A percentile compares a stretch with the other conserved stretches of the same genome.
Evolutionary conservation across 2,888 invertebrate species (phyloP).

Genomic region (Mesochorus sp.): DNA sequence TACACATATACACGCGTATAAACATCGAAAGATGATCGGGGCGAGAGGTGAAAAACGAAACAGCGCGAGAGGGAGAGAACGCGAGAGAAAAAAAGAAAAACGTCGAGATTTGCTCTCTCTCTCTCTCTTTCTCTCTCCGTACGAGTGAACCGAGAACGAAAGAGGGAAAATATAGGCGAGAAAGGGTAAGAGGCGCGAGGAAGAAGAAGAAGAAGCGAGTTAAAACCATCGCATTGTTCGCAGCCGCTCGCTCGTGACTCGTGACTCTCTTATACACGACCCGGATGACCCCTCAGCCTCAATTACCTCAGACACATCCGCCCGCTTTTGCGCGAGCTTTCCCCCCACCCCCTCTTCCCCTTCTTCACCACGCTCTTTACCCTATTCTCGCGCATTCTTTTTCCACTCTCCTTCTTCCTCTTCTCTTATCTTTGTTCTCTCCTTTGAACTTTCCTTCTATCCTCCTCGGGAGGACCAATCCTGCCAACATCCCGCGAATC

Average conservation of each 20-base stretch:
- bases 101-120: too few relatives aligned
- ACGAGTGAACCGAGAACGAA: conserved; percentile 13
- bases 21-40: conserved; percentile 4
- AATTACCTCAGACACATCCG: conserved; percentile 82
- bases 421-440: conserved; percentile 25
- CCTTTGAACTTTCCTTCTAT: background rate
- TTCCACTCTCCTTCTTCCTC: conserved; percentile 34
- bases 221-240: conserved; percentile 78
- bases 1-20: background rate
- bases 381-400: conserved; percentile 41
- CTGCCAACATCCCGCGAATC: background rate
- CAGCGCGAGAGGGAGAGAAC: conserved; percentile 30
- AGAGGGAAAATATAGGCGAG: conserved; percentile 32
- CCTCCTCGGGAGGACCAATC: background rate
- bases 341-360: conserved; percentile 55
- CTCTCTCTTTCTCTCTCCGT: conserved; percentile 12
- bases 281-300: conserved; percentile 81
- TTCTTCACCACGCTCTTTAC: conserved; percentile 56
- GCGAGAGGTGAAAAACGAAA: conserved; percentile 34
- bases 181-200: conserved; percentile 42
- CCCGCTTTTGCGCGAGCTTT: conserved; percentile 71
- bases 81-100: conserved; percentile 18
- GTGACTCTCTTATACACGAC: conserved; percentile 81
- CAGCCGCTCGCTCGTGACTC: conserved; percentile 81
- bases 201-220: conserved; percentile 68